Base-by-base conservation (phyloP, 23 tunicate species). In the Ciona savignyi region DNA sequence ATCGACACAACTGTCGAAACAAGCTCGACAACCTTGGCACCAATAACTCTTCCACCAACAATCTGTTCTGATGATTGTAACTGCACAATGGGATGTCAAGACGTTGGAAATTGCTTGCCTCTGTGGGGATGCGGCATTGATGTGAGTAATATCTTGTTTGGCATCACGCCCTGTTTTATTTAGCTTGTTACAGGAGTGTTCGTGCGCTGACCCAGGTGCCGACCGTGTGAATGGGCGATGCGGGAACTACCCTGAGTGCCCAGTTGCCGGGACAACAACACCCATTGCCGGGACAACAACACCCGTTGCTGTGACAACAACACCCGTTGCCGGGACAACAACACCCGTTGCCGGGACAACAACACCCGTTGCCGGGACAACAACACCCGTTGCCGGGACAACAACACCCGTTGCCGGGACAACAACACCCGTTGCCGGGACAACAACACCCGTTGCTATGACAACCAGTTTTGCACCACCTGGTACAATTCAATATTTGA, bases 221-320 rank as follows among this genome's bases (percentile, higher is more conserved):
- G 97, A 91, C 74, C 61, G 97, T 33, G 79, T 29, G 24, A 91
- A 91, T 56, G 97, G 97, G 3, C 65, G 97, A 65, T 91, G 97
- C 35, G 97, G 72, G 22, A 23, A 29, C 30, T 91, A 91, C 72
- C 91, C 97, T n/a, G 35, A 77, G 25, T 70, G 80, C 32, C 69
- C 74, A 21, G 35, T 48, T 21, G 29, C n/a, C n/a, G n/a, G n/a
- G n/a, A 30, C 32, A 56, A 72, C 71, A 0, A 85, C 91, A 26
- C 31, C 35, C 0, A 3, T 72, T 1, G 62, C 30, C 1, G 63
- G 25, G 27, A 21, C 81, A 23, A 77, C 76, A 28, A 34, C 75
- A 4, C 34, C 48, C 19, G 72, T 19, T n/a, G 42, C 61, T 9
- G 66, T 83, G 0, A 62, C 72, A 15, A 51, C 72, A n/a, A n/a